A percentile compares a stretch with the other conserved stretches of the same genome.
Conservation (phyloP, 2,113 vertebrate species). For the Crotalus helleri region DNA sequence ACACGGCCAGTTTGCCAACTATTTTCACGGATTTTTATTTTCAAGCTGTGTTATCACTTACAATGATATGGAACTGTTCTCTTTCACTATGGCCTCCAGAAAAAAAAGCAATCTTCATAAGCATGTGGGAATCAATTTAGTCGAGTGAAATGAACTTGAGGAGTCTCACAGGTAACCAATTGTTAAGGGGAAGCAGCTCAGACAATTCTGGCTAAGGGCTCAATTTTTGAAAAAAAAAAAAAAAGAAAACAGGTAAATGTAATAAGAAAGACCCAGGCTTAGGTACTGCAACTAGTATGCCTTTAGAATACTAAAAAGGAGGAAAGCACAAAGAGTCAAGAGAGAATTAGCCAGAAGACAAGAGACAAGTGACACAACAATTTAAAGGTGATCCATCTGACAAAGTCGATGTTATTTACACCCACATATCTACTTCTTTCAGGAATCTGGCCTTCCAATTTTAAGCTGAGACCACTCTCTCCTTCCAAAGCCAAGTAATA, state of each 20-base stretch:
- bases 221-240: constrained; percentile 72
- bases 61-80: constrained; percentile 13
- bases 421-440: neutral
- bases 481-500: neutral
- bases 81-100: neutral
- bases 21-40: constrained; percentile 27
- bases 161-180: constrained; percentile 68
- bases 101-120: constrained; percentile 67
- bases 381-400: neutral
- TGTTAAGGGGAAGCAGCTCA: constrained; percentile 66
- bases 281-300: constrained; percentile 55
- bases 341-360: neutral
- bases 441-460: neutral
- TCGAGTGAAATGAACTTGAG: constrained; percentile 73
- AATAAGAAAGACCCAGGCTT: constrained; percentile 67
- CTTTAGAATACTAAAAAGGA: constrained; percentile 66
- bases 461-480: neutral
- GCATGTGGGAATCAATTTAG: constrained; percentile 73
- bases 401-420: neutral
- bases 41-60: constrained; percentile 31
- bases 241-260: constrained; percentile 75
- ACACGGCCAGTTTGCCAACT: constrained; percentile 9
- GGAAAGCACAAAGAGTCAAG: constrained; percentile 44
- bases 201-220: constrained; percentile 69
- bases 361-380: neutral